Evolutionary conservation across 2,797 vertebrate genomes (phyloP), one percentile per base, ranked within the genome.

Genomic region (Pipistrellus kuhlii): DNA sequence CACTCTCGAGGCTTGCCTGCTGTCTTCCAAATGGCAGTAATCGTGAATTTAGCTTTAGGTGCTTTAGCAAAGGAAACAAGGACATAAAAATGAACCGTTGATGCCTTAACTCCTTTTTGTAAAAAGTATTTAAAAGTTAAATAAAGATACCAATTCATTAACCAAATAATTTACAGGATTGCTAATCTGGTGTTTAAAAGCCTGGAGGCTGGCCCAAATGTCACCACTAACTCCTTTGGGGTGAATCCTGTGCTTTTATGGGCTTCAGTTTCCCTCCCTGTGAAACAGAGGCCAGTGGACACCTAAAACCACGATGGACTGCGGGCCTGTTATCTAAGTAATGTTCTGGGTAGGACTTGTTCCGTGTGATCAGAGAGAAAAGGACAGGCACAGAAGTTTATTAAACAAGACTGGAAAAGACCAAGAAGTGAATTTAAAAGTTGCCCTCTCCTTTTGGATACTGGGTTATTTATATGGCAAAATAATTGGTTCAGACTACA

Each of bases 121-220:
- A 8, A 94, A n/a, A 95, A 90, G 69, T 46, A 86, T 23, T 71
- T 81, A 46, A 87, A 89, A 93, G 64, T 51, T 86, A 88, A 88
- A 68, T 35, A 80, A 86, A 78, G 62, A 71, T 75, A 80, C 8
- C 38, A 83, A 72, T 4, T 41, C 59, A 94, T 71, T 57, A 83
- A 85, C 73, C 62, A 69, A 72, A 23, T 66, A 88, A 68, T 44
- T 80, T 80, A 83, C 0, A 92, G 69, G 78, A 35, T 27, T 69
- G 55, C 59, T 92, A 81, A 82, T 48, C 15, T 81, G 27, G 55
- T 72, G 66, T 89, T 11, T 35, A 76, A 85, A 90, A 93, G 27
- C 13, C 14, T 14, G 3, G 14, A 84, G 68, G 51, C n/a, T 80
- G 13, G 44, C 85, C 71, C 75, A 68, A 88, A 41, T 71, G 27